A percentile compares a stretch with the other conserved stretches of the same genome.
These are phyloP conservation scores for Salvator merianae DNA, from an alignment of 2,113 vertebrate genomes.

Conservation along the genomic window DNA sequence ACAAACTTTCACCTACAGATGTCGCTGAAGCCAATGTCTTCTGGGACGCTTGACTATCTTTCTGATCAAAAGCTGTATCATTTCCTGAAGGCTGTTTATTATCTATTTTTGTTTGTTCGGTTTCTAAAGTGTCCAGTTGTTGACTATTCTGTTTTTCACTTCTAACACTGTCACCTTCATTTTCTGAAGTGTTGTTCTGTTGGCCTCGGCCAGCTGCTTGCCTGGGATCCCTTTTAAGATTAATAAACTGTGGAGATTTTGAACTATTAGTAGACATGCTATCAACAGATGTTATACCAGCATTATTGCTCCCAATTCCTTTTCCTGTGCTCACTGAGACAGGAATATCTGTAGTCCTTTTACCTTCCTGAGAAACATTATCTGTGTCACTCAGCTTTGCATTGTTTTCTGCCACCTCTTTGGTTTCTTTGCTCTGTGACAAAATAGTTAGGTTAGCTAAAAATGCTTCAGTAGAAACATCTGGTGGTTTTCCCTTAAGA, in stretches of 20 bases:
- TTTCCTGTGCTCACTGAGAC: constrained; percentile 62
- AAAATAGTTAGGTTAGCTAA: constrained; percentile 81
- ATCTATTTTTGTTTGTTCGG: constrained; percentile 58
- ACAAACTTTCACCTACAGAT: constrained; percentile 65
- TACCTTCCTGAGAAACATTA: constrained; percentile 61
- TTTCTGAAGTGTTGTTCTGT: constrained; percentile 75
- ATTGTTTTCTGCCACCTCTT: constrained; percentile 66
- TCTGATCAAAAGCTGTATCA: constrained; percentile 53
- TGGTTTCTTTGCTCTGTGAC: constrained; percentile 75
- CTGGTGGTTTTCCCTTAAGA: constrained; percentile 92
- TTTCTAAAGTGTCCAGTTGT: constrained; percentile 37
- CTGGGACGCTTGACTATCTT: constrained; percentile 53
- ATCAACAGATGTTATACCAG: constrained; percentile 64
- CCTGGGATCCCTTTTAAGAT: constrained; percentile 80
- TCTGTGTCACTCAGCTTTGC: constrained; percentile 66
- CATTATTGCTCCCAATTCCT: constrained; percentile 53
- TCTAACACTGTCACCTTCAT: constrained; percentile 67
- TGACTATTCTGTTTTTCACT: constrained; percentile 62
- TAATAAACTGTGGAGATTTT: constrained; percentile 75
- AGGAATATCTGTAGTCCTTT: constrained; percentile 59
- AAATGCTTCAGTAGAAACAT: constrained; percentile 92
- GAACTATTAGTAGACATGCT: constrained; percentile 54
- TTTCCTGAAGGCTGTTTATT: constrained; percentile 60
- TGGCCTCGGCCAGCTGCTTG: constrained; percentile 85
- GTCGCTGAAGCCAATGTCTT: constrained; percentile 65